Percentiles rank a stretch among this genome's conserved stretches.
Conservation (phyloP, 1,140 invertebrate genomes). For the Drepana arcuata region DNA sequence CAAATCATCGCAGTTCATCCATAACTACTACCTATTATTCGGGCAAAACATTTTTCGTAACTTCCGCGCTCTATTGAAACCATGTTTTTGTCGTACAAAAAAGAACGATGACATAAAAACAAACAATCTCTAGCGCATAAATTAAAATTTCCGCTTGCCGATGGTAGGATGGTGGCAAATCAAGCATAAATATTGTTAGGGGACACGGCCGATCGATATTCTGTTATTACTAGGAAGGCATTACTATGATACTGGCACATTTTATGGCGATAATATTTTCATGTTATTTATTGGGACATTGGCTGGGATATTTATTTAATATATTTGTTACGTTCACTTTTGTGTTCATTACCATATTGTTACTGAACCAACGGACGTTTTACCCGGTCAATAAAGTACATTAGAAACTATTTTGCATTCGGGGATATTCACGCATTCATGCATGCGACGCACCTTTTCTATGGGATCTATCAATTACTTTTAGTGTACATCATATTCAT, state of each 20-base stretch:
- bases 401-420: no score
- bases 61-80: slow-evolving; percentile 48
- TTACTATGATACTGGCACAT: neutral
- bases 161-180: slow-evolving; percentile 51
- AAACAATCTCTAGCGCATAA: slow-evolving; percentile 64
- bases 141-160: slow-evolving; percentile 67
- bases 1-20: slow-evolving; percentile 10
- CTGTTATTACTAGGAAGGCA: slow-evolving; percentile 6
- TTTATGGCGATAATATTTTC: no score
- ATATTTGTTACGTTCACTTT: no score
- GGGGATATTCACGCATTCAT: no score
- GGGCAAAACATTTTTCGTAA: slow-evolving; percentile 26
- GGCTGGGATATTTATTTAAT: no score
- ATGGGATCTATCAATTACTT: slow-evolving; percentile 46
- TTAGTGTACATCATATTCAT: slow-evolving; percentile 61
- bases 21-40: slow-evolving; percentile 11
- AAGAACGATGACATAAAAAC: slow-evolving; percentile 55
- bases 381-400: no score
- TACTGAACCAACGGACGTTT: no score
- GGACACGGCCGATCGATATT: slow-evolving; percentile 24
- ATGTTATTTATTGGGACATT: no score
- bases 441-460: no score
- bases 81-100: slow-evolving; percentile 45
- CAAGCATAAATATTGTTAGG: slow-evolving; percentile 57
- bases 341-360: no score